Percentiles rank a stretch among this genome's conserved stretches.
These are phyloP conservation scores for Hemithea aestivaria DNA, from an alignment of 2,888 invertebrate genomes.

Conservation along the genomic window DNA sequence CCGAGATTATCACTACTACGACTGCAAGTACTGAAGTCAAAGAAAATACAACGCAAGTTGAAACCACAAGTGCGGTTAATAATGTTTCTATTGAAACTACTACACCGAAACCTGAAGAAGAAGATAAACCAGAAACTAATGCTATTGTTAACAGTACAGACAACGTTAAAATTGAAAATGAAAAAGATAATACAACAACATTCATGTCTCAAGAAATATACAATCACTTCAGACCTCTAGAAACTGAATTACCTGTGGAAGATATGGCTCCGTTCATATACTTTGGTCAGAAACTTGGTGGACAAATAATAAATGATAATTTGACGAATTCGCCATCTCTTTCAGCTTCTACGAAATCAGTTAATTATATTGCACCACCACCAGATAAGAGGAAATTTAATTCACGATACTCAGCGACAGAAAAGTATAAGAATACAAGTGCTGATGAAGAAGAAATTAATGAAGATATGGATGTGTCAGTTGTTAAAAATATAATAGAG, in stretches of 20 bases:
- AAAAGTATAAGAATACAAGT: conserved; percentile 70
- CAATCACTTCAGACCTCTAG: conserved; percentile 82
- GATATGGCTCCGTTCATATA: conserved; percentile 85
- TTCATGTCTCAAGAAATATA: conserved; percentile 81
- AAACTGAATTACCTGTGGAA: conserved; percentile 80
- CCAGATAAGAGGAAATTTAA: conserved; percentile 66
- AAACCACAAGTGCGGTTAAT: conserved; percentile 32
- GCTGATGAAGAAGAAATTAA: conserved; percentile 77
- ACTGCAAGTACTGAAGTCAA: conserved; percentile 36
- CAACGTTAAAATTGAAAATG: conserved; percentile 52
- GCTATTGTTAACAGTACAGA: conserved; percentile 59
- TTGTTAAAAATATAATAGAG: conserved; percentile 75
- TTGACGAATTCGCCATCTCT: conserved; percentile 66
- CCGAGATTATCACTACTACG: conserved; percentile 45
- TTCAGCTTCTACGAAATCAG: conserved; percentile 71
- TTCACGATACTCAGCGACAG: conserved; percentile 68
- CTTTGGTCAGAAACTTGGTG: conserved; percentile 82
- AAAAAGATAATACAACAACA: conserved; percentile 73
- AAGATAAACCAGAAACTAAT: conserved; percentile 51
- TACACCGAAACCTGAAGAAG: conserved; percentile 30
- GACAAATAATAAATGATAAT: conserved; percentile 60
- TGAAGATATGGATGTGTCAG: conserved; percentile 81
- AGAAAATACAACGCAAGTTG: conserved; percentile 37
- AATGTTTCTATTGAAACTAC: conserved; percentile 31
- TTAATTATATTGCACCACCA: conserved; percentile 64